Conservation (phyloP, 2,113 vertebrate genomes). For the Pardalotus punctatus region DNA sequence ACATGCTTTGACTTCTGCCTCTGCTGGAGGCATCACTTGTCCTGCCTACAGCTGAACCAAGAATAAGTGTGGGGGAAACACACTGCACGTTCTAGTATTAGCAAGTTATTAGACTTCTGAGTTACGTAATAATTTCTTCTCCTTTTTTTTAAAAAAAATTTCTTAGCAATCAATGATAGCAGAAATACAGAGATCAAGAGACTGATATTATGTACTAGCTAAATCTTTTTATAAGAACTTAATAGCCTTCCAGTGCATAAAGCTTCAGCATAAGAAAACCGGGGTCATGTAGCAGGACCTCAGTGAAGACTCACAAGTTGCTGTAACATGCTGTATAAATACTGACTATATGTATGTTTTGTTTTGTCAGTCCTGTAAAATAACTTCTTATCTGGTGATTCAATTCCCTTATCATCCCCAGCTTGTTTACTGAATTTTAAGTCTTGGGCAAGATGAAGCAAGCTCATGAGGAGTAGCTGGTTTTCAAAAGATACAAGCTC, state of each 20-base stretch:
- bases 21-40: not conserved
- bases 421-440: constrained; percentile 22
- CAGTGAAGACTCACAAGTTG: not conserved
- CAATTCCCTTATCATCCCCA: not conserved
- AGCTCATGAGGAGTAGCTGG: constrained; percentile 25
- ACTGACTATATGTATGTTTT: not conserved
- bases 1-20: not conserved
- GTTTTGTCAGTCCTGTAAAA: not conserved
- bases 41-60: not conserved
- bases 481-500: constrained; percentile 38
- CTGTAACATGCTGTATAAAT: not conserved
- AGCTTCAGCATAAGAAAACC: not conserved
- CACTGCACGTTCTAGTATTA: not conserved
- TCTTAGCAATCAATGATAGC: not conserved
- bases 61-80: not conserved
- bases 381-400: not conserved
- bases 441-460: constrained; percentile 26
- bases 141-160: not conserved
- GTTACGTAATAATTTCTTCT: not conserved
- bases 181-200: not conserved
- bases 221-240: not conserved
- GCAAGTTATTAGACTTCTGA: not conserved
- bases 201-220: not conserved
- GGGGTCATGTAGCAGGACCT: not conserved
- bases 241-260: not conserved